Percentiles rank a stretch among this genome's conserved stretches.
These are phyloP conservation scores for Cephus rjabovi DNA, from an alignment of 2,888 invertebrate species.

Conservation along the genomic window DNA sequence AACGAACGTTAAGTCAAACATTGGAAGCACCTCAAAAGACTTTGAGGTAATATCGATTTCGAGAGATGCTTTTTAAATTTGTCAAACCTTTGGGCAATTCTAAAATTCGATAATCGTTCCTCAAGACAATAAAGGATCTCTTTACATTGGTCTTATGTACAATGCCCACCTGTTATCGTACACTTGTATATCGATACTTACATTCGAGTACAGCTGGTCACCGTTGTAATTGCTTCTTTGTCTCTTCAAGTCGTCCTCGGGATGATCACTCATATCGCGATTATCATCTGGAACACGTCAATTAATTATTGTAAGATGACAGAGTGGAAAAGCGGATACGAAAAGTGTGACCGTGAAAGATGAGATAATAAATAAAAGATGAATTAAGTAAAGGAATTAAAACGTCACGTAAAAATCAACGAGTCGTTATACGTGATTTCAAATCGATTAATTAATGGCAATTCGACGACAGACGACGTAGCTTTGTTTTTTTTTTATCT, in stretches of 20 bases:
- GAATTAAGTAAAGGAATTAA: conserved; percentile 15
- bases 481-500: neutral
- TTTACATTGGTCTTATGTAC: neutral
- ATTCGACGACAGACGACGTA: neutral
- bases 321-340: neutral
- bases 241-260: conserved; percentile 88
- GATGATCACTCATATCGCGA: conserved; percentile 87
- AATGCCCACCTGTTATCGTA: neutral
- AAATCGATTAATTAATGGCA: neutral
- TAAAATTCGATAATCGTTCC: neutral
- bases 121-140: neutral
- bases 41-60: neutral
- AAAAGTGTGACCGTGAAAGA: neutral
- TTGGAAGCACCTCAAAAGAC: neutral
- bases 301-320: neutral
- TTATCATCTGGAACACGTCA: conserved; percentile 78
- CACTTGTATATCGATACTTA: conserved; percentile 68
- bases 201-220: conserved; percentile 90
- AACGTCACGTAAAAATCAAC: neutral
- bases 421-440: neutral
- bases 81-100: neutral
- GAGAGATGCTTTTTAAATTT: neutral
- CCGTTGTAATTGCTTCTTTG: conserved; percentile 90
- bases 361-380: conserved; percentile 47
- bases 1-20: neutral